Percentiles rank a stretch among this genome's conserved stretches.
Evolutionary conservation across 2,797 vertebrate species (phyloP).

Genomic region (Ara ararauna): DNA sequence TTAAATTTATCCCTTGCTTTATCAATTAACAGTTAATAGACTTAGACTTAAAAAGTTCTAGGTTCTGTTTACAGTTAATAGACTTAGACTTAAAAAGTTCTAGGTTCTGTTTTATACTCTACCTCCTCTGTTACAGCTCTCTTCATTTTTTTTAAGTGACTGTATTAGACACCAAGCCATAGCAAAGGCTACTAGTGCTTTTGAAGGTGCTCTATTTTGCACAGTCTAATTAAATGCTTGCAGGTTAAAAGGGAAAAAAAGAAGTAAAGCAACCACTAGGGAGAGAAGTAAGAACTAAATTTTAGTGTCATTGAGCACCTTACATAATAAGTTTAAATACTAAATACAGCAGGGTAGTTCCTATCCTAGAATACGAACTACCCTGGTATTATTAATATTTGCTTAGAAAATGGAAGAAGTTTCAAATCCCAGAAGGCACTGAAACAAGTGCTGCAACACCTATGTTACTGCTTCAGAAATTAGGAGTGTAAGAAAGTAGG

Average conservation of each 20-base stretch:
- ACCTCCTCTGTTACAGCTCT: not conserved
- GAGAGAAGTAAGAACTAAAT: not conserved
- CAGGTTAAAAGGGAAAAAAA: not conserved
- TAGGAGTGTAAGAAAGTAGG: not conserved
- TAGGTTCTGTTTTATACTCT: not conserved
- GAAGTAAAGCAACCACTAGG: not conserved
- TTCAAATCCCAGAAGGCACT: not conserved
- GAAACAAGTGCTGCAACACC: not conserved
- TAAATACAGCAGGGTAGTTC: not conserved
- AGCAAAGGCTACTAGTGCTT: not conserved
- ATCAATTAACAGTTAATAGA: not conserved
- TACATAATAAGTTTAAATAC: not conserved
- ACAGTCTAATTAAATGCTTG: conserved; percentile 8
- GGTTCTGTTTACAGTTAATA: not conserved
- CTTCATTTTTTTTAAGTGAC: not conserved
- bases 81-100: not conserved
- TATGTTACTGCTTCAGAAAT: not conserved
- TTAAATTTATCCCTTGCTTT: not conserved
- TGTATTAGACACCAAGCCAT: not conserved
- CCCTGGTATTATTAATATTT: not conserved
- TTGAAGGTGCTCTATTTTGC: conserved; percentile 22
- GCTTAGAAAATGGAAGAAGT: not conserved
- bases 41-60: not conserved
- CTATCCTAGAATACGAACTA: not conserved
- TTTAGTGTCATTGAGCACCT: not conserved